Base-by-base conservation (phyloP, 2,797 vertebrate genomes). In the Pteropus rufus region DNA sequence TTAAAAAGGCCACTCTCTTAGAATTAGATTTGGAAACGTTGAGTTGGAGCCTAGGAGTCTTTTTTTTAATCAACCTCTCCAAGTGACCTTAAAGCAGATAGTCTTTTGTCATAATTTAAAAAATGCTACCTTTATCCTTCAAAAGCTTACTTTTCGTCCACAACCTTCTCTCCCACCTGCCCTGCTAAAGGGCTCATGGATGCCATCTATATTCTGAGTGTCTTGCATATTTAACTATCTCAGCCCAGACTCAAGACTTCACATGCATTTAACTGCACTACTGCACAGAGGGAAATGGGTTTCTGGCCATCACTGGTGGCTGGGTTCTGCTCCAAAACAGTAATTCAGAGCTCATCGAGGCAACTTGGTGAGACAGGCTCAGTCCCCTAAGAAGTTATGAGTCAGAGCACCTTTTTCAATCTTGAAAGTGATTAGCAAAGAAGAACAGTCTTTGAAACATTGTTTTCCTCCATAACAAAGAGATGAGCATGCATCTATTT, bases 391-490 rank as follows among this genome's bases (percentile, higher is more conserved):
- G 24, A 95, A 76, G 46, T 70, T 73, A 54, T 93, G 89, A 96
- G 79, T 96, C 95, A 97, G 82, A 97, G 81, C n/a, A 70, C 77
- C 58, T 86, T 94, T 96, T 95, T 70, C 69, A 58, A 70, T 79
- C 89, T 95, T 89, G 77, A 92, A 97, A 95, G 90, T 89, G 73
- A 95, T 96, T 90, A 73, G 29, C 69, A 96, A 94, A 96, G 73
- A 67, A 70, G 67, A 86, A 85, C 8, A 82, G 64, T 34, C 85
- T 96, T 95, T 95, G 77, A 95, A 95, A 65, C 58, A 60, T 80
- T 94, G 96, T 86, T 89, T 93, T 92, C 85, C 58, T 87, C 85
- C 46, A 39, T 93, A 75, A 94, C 95, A 95, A 97, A 96, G 93
- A 82, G 85, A 96, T 23, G 58, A 83, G 75, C 85, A 39, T 5